Evolutionary conservation across 2,113 vertebrate genomes (phyloP), one percentile per base, ranked within the genome.

Genomic region (Oenanthe melanoleuca): DNA sequence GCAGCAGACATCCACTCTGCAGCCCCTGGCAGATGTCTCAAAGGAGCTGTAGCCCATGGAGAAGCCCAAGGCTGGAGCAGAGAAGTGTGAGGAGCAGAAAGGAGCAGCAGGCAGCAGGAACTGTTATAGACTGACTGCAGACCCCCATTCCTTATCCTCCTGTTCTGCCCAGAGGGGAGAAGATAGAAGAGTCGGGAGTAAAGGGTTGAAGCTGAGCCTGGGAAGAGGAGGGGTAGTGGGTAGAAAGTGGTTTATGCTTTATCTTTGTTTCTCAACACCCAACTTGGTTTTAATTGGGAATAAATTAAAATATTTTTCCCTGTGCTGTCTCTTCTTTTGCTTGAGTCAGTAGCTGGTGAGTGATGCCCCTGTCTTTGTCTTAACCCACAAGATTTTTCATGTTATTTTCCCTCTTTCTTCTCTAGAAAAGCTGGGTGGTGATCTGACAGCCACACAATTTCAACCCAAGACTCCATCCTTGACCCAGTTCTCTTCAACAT

Each of bases 161-260:
- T 86, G 66, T 0, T 0, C 23, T 22, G 2, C 49, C 8, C 3
- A 1, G 5, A 15, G 12, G 22, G 9, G 7, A 47, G 29, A 40
- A 31, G 31, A 11, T 12, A 2, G 13, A 72, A 29, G 15, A 60
- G 4, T 15, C 4, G 2, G 12, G 45, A 47, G 10, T 37, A 22
- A 86, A 69, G 6, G 18, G 3, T 9, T 14, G 24, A 83, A 59
- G 42, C 9, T 42, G 33, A 60, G 4, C 22, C 40, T 86, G 14
- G 13, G n/a, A 67, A 75, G 33, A 75, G 38, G 2, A 12, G 3
- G 1, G 11, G 10, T n/a, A 34, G 4, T 26, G 14, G 29, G 66
- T 29, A 9, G 9, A 65, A 47, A 19, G 8, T 57, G 17, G 0
- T 81, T 57, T 61, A 53, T 15, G 2, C 53, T 88, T 78, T 63